Evolutionary conservation across 2,113 vertebrate species (phyloP).

Genomic region (Fukomys damarensis): DNA sequence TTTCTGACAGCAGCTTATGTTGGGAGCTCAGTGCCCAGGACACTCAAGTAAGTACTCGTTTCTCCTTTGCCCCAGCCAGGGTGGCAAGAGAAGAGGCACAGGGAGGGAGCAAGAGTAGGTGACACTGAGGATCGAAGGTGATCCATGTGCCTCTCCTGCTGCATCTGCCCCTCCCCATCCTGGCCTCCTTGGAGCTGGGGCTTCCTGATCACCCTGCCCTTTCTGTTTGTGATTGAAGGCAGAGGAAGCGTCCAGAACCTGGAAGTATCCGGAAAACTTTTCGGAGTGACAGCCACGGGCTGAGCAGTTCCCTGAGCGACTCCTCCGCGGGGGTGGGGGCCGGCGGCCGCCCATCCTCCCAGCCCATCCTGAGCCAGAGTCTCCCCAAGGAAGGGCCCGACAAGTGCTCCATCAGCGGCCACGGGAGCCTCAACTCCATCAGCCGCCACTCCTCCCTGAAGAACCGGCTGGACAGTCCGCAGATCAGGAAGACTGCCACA

Average conservation of each 20-base stretch:
- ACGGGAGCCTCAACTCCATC: conserved; percentile 96
- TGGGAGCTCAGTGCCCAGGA: conserved; percentile 58
- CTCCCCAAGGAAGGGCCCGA: conserved; percentile 94
- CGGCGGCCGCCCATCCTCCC: conserved; percentile 91
- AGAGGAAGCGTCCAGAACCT: conserved; percentile 95
- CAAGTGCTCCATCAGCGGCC: conserved; percentile 94
- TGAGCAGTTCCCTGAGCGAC: conserved; percentile 87
- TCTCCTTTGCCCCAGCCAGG: conserved; percentile 44
- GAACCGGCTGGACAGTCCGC: conserved; percentile 96
- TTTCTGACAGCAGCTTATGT: conserved; percentile 70
- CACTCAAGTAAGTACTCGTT: conserved; percentile 75
- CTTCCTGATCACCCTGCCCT: conserved; percentile 80
- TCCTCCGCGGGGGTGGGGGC: conserved; percentile 87
- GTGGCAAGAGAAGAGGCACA: conserved; percentile 25
- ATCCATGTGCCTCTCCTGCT: conserved; percentile 20
- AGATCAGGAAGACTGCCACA: conserved; percentile 92
- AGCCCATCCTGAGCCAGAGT: conserved; percentile 91
- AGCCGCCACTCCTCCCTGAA: conserved; percentile 98
- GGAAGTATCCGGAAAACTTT: conserved; percentile 94
- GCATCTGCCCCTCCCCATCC: neutral
- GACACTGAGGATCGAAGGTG: neutral
- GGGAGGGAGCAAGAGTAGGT: neutral
- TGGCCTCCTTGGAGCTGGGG: neutral
- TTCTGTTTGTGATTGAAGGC: conserved; percentile 90
- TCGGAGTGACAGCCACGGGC: conserved; percentile 91